Base-by-base conservation (phyloP, 2,888 invertebrate genomes). In the Thysanoteuthis rhombus region DNA sequence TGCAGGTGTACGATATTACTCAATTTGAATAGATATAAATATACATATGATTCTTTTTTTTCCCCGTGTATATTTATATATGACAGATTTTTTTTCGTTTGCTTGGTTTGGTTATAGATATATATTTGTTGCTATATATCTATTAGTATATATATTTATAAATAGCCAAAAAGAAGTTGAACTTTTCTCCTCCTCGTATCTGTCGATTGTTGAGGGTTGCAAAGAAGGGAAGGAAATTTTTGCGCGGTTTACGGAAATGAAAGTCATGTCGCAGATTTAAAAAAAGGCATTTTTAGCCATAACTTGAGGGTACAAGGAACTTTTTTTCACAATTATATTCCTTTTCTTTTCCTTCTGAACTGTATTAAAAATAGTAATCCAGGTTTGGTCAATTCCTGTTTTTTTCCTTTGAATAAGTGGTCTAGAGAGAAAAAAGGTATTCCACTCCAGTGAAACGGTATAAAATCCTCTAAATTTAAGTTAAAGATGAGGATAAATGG, bases 51-150 rank as follows among this genome's bases (percentile, higher is more conserved):
- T 25, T 52, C 36, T 75, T 75, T 75, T 75, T 75, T 75, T 36
- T n/a, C 12, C 19, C 1, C 19, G 75, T 75, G 75, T 75, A 16
- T 16, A 58, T 28, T 58, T 58, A 45, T 45, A 52, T 28, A 52
- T 25, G 52, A 52, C 52, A 52, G 25, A 25, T 25, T 52, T 52
- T 52, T 52, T 52, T 52, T 22, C 25, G 22, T 52, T 22, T 52
- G 5, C 4, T 4, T 52, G 22, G 22, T 22, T 22, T 25, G 25
- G 32, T 90, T 90, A 90, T 90, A 90, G 38, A 90, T 90, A 90
- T 90, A 90, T 90, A 90, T 90, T 22, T 90, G 25, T 90, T 39
- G 38, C 22, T 90, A 90, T 90, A 90, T 90, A 90, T 90, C 38
- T 90, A 90, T 90, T 2, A 22, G 25, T 28, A 90, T 90, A 90